Evolutionary conservation across 2,888 invertebrate genomes (phyloP).

Genomic region (Chouioia cunea): DNA sequence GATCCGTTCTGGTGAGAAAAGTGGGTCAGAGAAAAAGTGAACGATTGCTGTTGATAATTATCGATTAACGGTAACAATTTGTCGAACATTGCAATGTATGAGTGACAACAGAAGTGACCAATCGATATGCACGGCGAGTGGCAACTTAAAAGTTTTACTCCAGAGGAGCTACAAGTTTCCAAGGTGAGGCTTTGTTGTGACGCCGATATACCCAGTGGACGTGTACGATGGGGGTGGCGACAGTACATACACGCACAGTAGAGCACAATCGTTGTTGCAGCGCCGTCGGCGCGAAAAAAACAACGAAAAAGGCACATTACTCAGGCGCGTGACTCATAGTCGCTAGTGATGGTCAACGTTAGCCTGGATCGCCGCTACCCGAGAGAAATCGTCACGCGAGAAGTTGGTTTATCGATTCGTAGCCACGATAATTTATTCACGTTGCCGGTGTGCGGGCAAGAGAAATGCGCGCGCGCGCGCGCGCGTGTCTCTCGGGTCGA

Average conservation of each 20-base stretch:
- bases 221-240: background rate
- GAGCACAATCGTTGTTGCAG: background rate
- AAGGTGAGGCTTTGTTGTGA: conserved; percentile 38
- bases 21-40: too few species aligned
- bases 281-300: background rate
- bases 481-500: too few species aligned
- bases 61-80: too few species aligned
- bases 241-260: background rate
- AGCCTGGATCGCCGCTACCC: conserved; percentile 46
- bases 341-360: conserved; percentile 3
- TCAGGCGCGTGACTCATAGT: background rate
- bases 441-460: conserved; percentile 32
- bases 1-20: too few species aligned
- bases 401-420: conserved; percentile 58
- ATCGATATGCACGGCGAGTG: too few species aligned
- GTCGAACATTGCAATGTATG: too few species aligned
- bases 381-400: conserved; percentile 51
- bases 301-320: background rate
- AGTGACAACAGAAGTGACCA: too few species aligned
- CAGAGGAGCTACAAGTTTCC: conserved; percentile 30
- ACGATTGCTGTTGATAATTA: too few species aligned
- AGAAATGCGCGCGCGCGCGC: too few species aligned
- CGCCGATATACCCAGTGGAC: conserved; percentile 23
- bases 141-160: too few species aligned
- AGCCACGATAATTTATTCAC: conserved; percentile 64